Percentiles rank a stretch among this genome's conserved stretches.
These are phyloP conservation scores for Caerostris darwini DNA, from an alignment of 1,140 invertebrate species.

Conservation along the genomic window DNA sequence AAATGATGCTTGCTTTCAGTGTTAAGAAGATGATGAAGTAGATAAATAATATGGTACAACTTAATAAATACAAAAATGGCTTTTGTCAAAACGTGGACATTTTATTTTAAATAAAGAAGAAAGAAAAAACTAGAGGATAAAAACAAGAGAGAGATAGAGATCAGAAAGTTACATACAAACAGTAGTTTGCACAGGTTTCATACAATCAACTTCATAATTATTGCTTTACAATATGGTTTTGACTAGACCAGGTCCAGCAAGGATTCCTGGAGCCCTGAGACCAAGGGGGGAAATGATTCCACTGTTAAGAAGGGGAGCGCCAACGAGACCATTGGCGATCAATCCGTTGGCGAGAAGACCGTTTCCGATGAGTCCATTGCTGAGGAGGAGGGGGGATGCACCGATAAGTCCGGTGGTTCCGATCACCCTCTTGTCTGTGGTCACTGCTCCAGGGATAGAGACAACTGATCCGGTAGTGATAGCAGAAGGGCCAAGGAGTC, in stretches of 20 bases:
- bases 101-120: neutral
- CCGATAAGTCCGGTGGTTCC: neutral
- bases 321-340: neutral
- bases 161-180: too few species aligned
- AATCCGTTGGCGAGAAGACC: conserved; percentile 22
- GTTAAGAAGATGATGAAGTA: too few species aligned
- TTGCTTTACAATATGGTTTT: neutral
- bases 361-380: conserved; percentile 14
- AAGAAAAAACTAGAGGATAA: too few species aligned
- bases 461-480: conserved; percentile 25
- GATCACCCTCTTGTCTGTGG: conserved; percentile 53
- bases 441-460: conserved; percentile 46
- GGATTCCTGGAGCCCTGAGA: neutral
- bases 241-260: conserved; percentile 29
- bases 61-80: too few species aligned
- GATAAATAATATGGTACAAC: too few species aligned
- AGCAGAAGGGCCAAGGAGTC: neutral
- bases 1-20: too few species aligned
- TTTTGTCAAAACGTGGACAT: neutral
- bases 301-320: neutral
- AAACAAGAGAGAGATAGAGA: neutral
- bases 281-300: neutral
- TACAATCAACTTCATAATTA: too few species aligned
- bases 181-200: too few species aligned
- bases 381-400: neutral